A percentile compares a stretch with the other conserved stretches of the same genome.
Conservation (phyloP, 2,113 vertebrate genomes). For the Melanocharis versteri region DNA sequence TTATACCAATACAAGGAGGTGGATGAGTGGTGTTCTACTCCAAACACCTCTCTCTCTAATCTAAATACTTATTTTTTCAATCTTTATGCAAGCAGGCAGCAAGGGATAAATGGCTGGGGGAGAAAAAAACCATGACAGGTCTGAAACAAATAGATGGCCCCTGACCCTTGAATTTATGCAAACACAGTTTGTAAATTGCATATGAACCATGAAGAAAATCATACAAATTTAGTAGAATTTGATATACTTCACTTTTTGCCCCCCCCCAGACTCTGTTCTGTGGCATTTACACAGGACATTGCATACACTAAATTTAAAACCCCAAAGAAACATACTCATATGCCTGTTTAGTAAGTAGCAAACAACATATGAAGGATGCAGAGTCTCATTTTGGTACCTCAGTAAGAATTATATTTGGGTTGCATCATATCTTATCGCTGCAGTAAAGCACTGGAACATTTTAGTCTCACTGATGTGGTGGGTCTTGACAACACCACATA, state of each 20-base stretch:
- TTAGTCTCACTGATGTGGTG: not conserved
- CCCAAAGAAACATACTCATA: not conserved
- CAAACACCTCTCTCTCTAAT: not conserved
- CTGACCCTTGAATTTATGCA: not conserved
- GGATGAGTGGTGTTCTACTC: not conserved
- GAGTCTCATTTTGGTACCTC: not conserved
- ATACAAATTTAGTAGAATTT: not conserved
- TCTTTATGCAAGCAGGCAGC: not conserved
- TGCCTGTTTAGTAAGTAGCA: not conserved
- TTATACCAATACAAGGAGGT: not conserved
- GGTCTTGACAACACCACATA: not conserved
- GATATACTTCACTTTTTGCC: not conserved
- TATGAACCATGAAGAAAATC: not conserved
- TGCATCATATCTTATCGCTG: not conserved
- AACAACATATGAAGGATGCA: not conserved
- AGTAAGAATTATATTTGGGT: not conserved
- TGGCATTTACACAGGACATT: not conserved
- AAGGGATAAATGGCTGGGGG: not conserved
- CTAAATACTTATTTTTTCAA: not conserved
- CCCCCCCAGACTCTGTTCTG: not conserved
- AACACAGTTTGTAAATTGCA: not conserved
- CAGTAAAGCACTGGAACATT: not conserved
- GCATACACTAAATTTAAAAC: not conserved
- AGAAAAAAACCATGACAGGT: accelerated
- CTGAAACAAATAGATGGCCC: not conserved